Percentiles rank a stretch among this genome's conserved stretches.
phyloP scores from a whole-genome alignment of 1,140 invertebrate genomes.

The Drosophila sulfurigaster region DNA sequence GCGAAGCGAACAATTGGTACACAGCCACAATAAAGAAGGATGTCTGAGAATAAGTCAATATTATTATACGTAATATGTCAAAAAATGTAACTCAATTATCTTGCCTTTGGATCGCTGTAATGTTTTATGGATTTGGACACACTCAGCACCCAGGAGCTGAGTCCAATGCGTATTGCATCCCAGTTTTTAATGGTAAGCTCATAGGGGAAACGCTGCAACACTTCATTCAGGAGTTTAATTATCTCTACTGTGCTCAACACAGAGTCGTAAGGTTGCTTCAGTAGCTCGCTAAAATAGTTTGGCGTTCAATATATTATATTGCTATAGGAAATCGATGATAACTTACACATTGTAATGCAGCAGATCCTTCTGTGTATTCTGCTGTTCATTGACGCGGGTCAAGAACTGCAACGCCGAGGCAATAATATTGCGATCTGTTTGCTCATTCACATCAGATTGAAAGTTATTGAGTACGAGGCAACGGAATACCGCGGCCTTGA shows the following conservation, averaged over 20 bases:
- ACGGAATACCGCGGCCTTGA: slow-evolving; percentile 65
- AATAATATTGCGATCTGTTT: slow-evolving; percentile 71
- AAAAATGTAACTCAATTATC: slow-evolving; percentile 1
- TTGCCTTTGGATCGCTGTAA: slow-evolving; percentile 85
- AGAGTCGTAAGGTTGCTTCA: slow-evolving; percentile 49
- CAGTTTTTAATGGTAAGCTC: slow-evolving; percentile 86
- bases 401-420: slow-evolving; percentile 63
- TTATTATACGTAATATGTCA: neutral
- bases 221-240: slow-evolving; percentile 84
- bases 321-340: neutral
- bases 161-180: slow-evolving; percentile 89
- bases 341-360: slow-evolving; percentile 78
- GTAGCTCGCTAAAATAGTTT: slow-evolving; percentile 40
- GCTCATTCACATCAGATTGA: slow-evolving; percentile 70
- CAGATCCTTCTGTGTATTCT: slow-evolving; percentile 61
- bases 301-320: neutral
- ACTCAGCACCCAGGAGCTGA: slow-evolving; percentile 87
- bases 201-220: slow-evolving; percentile 84
- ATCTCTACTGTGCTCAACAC: slow-evolving; percentile 83
- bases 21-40: slow-evolving; percentile 86
- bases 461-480: slow-evolving; percentile 75
- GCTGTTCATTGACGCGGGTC: slow-evolving; percentile 56
- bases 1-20: slow-evolving; percentile 85
- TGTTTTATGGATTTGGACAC: slow-evolving; percentile 85
- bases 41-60: slow-evolving; percentile 75